phyloP scores from a whole-genome alignment of 2,888 invertebrate genomes.

The Pyrrhia umbra region DNA sequence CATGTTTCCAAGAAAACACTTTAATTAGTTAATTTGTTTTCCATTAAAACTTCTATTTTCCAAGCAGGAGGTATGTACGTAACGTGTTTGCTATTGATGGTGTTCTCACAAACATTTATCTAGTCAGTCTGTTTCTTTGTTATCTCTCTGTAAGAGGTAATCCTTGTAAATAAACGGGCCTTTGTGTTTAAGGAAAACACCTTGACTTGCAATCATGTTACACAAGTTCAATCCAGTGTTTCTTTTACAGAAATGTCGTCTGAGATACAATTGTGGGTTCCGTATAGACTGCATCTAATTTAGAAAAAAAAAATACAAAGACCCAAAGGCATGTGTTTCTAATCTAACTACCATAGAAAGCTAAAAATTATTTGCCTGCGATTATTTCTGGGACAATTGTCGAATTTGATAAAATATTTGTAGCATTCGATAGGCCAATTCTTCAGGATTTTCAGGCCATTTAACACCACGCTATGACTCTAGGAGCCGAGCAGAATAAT shows the following conservation, averaged over 20 bases:
- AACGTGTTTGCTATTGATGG: constrained; percentile 8
- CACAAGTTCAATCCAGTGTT: neutral
- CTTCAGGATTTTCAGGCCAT: too few relatives aligned
- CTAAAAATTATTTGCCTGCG: too few relatives aligned
- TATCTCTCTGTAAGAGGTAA: constrained; percentile 23
- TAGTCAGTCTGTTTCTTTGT: constrained; percentile 10
- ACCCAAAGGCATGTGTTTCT: neutral
- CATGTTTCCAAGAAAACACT: constrained; percentile 8
- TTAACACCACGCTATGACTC: too few relatives aligned
- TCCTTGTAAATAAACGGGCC: constrained; percentile 12
- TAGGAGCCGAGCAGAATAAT: too few relatives aligned
- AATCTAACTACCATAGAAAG: too few relatives aligned
- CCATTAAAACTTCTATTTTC: constrained; percentile 22
- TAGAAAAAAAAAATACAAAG: neutral
- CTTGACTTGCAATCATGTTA: constrained; percentile 7
- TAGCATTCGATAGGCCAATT: too few relatives aligned
- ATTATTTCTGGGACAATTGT: too few relatives aligned
- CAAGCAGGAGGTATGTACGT: neutral
- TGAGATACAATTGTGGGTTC: neutral
- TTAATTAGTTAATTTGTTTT: constrained; percentile 21
- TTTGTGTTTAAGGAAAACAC: constrained; percentile 33
- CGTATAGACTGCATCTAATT: too few relatives aligned
- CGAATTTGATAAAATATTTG: too few relatives aligned
- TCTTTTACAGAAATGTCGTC: neutral
- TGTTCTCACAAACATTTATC: neutral